These are phyloP conservation scores for Spongilla lacustris DNA, from an alignment of 37 sponge, comb jelly and placozoan genomes.

Conservation along the genomic window DNA sequence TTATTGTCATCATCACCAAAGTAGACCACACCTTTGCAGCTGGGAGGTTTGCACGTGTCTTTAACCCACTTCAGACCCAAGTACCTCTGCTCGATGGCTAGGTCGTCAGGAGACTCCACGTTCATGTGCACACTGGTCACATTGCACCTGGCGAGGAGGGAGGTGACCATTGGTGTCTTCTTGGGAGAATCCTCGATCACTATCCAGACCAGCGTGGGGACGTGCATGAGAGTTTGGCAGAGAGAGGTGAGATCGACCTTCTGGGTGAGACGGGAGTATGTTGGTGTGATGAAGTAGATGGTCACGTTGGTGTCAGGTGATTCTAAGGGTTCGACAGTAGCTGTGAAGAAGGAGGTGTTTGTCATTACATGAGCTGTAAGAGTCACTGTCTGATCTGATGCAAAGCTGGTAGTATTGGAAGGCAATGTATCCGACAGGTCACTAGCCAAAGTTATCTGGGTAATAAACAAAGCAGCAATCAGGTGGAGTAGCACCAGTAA, in stretches of 20 bases:
- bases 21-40: constrained; percentile 81
- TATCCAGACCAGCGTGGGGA: constrained; percentile 89
- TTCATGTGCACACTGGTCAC: constrained; percentile 39
- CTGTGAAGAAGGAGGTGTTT: background rate
- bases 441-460: no score
- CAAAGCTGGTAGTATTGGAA: no score
- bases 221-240: constrained; percentile 89
- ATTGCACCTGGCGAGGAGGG: constrained; percentile 45
- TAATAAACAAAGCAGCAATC: no score
- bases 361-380: background rate
- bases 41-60: background rate
- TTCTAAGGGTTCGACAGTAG: background rate
- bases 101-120: constrained; percentile 14
- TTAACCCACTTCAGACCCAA: background rate
- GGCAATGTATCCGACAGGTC: no score
- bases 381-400: no score
- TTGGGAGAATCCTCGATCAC: constrained; percentile 86
- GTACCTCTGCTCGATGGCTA: background rate
- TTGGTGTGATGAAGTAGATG: constrained; percentile 94
- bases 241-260: constrained; percentile 94
- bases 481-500: no score
- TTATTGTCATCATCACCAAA: constrained; percentile 96
- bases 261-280: constrained; percentile 92
- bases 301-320: background rate
- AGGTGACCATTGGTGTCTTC: constrained; percentile 75